These are phyloP conservation scores for Pecten maximus DNA, from an alignment of 2,888 invertebrate genomes.

Conservation along the genomic window DNA sequence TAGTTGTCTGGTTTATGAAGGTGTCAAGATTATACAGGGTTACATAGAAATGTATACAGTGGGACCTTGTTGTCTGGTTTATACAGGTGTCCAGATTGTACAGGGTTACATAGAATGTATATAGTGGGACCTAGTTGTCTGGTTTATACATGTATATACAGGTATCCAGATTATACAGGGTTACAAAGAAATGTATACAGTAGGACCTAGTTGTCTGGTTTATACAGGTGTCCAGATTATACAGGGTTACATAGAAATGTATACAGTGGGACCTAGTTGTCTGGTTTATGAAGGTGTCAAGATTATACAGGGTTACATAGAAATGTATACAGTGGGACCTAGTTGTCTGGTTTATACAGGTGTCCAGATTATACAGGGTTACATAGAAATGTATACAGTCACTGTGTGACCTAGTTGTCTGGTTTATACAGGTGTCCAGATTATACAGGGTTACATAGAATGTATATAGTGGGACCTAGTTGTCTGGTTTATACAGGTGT, in stretches of 20 bases:
- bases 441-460: slow-evolving; percentile 1
- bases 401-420: no score
- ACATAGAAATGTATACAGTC: no score
- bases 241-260: background rate
- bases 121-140: background rate
- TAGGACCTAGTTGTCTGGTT: background rate
- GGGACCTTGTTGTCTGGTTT: no score
- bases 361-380: no score
- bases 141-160: background rate
- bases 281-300: no score
- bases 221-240: background rate
- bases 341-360: no score
- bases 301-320: no score
- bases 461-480: background rate
- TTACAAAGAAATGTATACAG: background rate
- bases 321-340: no score
- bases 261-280: no score
- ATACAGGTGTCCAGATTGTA: background rate
- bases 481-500: background rate
- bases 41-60: background rate
- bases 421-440: background rate
- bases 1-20: background rate
- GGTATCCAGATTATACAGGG: background rate
- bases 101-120: background rate
- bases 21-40: background rate